Percentiles rank a stretch among this genome's conserved stretches.
Conservation (phyloP, 2,888 invertebrate species). For the Lasioglossum marginatum region DNA sequence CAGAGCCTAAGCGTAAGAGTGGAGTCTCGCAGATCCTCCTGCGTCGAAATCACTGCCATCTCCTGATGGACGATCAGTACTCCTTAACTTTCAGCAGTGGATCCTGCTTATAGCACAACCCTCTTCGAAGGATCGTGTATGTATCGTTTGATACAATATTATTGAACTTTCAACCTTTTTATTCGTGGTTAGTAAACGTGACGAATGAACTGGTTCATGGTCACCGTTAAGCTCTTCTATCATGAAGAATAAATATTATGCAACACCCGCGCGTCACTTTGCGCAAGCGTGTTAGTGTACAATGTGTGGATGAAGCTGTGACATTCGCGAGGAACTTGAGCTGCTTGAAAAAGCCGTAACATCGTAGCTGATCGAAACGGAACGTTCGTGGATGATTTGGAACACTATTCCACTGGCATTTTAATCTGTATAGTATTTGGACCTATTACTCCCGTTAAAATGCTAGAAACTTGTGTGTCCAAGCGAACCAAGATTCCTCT, state of each 20-base stretch:
- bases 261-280: background rate
- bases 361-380: slow-evolving; percentile 13
- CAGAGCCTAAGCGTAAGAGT: too few relatives aligned
- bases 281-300: background rate
- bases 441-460: slow-evolving; percentile 18
- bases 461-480: slow-evolving; percentile 22
- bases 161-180: background rate
- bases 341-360: background rate
- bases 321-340: slow-evolving; percentile 21
- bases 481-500: background rate
- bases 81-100: background rate
- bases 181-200: background rate
- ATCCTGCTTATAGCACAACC: background rate
- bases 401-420: slow-evolving; percentile 17
- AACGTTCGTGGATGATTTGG: background rate
- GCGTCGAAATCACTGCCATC: too few relatives aligned
- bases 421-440: background rate
- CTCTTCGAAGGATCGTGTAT: background rate
- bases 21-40: too few relatives aligned
- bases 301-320: background rate
- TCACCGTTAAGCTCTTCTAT: slow-evolving; percentile 9
- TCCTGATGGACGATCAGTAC: too few relatives aligned
- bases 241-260: slow-evolving; percentile 24
- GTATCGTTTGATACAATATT: background rate
- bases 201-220: slow-evolving; percentile 14